Conservation (phyloP, 2,113 vertebrate genomes). For the Myocastor coypus region DNA sequence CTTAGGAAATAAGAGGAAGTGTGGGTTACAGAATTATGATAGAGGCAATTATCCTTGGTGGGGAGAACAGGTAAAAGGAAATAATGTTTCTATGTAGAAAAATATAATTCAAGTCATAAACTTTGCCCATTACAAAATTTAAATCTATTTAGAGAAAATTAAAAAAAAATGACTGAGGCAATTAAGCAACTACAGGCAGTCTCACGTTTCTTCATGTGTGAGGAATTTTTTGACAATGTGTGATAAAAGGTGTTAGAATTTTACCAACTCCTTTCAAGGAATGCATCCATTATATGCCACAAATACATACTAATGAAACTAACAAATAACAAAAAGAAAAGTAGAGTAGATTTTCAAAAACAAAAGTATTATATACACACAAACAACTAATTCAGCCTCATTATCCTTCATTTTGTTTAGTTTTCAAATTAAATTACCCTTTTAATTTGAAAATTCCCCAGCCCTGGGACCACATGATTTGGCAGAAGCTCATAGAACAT, state of each 20-base stretch:
- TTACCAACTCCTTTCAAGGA: not conserved
- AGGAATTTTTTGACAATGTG: not conserved
- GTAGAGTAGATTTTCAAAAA: not conserved
- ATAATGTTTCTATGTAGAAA: not conserved
- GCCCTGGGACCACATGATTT: not conserved
- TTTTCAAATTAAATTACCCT: too few species aligned
- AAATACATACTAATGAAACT: not conserved
- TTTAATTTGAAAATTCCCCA: not conserved
- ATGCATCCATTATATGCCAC: not conserved
- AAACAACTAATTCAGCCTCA: not conserved
- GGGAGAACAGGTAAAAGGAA: not conserved
- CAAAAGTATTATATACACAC: not conserved
- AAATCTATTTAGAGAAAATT: conserved; percentile 32
- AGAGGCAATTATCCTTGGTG: not conserved
- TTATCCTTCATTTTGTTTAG: not conserved
- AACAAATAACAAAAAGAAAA: not conserved
- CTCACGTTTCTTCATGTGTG: not conserved
- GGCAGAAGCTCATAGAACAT: not conserved
- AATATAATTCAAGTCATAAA: not conserved
- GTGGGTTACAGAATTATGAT: not conserved
- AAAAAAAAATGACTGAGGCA: conserved; percentile 27
- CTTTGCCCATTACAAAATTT: not conserved
- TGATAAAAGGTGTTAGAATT: not conserved
- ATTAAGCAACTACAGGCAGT: not conserved
- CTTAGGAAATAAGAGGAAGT: not conserved